Percentiles rank a stretch among this genome's conserved stretches.
Conservation (phyloP, 2,113 vertebrate genomes). For the Kobus ellipsiprymnus region DNA sequence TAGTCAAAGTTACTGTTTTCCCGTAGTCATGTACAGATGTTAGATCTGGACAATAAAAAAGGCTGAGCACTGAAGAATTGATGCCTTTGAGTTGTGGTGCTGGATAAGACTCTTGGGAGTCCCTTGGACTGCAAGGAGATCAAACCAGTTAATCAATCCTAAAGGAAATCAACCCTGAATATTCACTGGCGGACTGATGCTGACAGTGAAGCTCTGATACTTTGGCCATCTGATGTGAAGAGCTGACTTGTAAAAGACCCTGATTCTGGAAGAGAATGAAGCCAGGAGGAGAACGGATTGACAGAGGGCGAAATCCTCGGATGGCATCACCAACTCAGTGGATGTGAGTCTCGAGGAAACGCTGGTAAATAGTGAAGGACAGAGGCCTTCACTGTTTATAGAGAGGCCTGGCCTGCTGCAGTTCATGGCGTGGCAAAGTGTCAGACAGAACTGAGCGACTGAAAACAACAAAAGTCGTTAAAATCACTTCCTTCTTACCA, state of each 20-base stretch:
- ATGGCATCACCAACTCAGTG: not conserved
- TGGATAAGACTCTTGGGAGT: not conserved
- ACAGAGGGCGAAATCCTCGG: not conserved
- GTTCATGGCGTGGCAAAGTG: not conserved
- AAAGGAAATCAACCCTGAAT: not conserved
- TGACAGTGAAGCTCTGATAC: not conserved
- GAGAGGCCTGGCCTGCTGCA: not conserved
- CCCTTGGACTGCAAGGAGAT: not conserved
- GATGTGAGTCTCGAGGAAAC: not conserved
- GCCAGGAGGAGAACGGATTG: not conserved
- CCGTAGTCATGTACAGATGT: not conserved
- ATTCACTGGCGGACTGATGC: not conserved
- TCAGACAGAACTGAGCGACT: not conserved
- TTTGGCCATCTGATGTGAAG: not conserved
- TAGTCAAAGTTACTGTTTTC: not conserved
- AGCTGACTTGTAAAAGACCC: not conserved
- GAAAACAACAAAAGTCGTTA: not conserved
- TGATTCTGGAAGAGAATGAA: not conserved
- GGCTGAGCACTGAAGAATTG: not conserved
- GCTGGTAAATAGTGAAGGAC: not conserved
- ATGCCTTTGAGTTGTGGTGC: not conserved
- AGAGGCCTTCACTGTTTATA: not conserved
- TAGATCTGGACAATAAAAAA: not conserved
- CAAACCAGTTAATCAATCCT: not conserved
- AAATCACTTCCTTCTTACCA: not conserved